phyloP scores from a whole-genome alignment of 2,797 vertebrate species.

The Avahi laniger region DNA sequence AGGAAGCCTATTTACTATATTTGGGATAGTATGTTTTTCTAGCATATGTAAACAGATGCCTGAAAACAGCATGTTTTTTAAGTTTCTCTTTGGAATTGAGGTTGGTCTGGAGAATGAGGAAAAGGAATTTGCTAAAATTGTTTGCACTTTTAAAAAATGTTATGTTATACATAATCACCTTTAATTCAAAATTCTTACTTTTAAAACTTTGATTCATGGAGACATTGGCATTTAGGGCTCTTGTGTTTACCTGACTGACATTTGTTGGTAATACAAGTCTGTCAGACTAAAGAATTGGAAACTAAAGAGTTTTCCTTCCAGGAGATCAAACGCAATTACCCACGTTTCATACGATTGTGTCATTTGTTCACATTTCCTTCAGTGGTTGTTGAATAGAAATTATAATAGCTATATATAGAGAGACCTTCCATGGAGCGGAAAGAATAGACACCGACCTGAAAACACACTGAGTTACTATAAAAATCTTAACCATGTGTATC shows the following conservation, averaged over 20 bases:
- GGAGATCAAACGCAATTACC: background rate
- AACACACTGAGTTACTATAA: background rate
- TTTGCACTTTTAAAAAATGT: background rate
- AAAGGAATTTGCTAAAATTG: background rate
- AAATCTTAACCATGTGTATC: background rate
- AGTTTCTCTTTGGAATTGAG: background rate
- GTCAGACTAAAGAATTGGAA: background rate
- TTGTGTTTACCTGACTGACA: background rate
- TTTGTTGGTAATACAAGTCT: background rate
- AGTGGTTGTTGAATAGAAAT: constrained; percentile 6
- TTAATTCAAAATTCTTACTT: constrained; percentile 29
- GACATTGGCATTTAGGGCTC: background rate
- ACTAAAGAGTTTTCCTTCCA: background rate
- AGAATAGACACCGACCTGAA: background rate
- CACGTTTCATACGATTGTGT: background rate
- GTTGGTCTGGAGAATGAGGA: background rate
- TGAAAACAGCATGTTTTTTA: background rate
- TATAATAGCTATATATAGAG: background rate
- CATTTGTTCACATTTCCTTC: constrained; percentile 1
- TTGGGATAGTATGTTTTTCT: background rate
- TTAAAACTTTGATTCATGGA: background rate
- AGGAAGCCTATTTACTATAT: background rate
- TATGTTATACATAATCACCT: background rate
- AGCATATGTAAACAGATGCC: background rate
- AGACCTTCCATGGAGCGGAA: background rate